Evolutionary conservation across 2,797 vertebrate species (phyloP).

Genomic region (Psittacula derbiana): DNA sequence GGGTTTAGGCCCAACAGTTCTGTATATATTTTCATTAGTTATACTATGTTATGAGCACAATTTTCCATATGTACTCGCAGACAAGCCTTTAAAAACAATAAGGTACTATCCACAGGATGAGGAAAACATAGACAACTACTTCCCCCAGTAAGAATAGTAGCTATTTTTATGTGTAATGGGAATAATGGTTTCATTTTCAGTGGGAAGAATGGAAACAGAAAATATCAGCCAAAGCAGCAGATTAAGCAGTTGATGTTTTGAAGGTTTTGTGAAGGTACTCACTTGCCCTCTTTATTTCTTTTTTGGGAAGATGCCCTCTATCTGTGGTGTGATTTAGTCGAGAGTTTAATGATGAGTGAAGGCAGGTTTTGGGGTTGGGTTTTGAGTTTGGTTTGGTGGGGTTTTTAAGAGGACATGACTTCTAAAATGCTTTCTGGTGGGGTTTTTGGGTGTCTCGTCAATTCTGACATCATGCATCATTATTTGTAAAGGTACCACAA

Average conservation of each 20-base stretch:
- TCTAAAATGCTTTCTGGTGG: neutral
- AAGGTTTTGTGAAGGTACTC: neutral
- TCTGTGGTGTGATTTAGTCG: neutral
- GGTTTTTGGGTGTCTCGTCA: neutral
- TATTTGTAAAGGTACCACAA: neutral
- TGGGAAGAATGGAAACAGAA: neutral
- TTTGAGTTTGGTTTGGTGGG: neutral
- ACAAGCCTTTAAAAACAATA: neutral
- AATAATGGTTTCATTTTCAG: neutral
- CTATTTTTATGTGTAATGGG: neutral
- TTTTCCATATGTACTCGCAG: neutral
- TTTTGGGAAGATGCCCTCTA: neutral
- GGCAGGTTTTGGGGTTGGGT: neutral
- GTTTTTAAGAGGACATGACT: neutral
- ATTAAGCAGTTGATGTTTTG: neutral
- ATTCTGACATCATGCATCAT: neutral
- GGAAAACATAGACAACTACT: neutral
- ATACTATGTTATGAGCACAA: neutral
- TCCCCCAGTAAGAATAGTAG: neutral
- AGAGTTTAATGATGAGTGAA: neutral
- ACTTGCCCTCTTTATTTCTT: neutral
- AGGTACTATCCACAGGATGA: constrained; percentile 18
- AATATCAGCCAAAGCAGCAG: constrained; percentile 15
- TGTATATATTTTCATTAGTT: neutral
- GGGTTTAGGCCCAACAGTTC: neutral